These are phyloP conservation scores for Sterna hirundo DNA, from an alignment of 2,113 vertebrate species.

Conservation along the genomic window DNA sequence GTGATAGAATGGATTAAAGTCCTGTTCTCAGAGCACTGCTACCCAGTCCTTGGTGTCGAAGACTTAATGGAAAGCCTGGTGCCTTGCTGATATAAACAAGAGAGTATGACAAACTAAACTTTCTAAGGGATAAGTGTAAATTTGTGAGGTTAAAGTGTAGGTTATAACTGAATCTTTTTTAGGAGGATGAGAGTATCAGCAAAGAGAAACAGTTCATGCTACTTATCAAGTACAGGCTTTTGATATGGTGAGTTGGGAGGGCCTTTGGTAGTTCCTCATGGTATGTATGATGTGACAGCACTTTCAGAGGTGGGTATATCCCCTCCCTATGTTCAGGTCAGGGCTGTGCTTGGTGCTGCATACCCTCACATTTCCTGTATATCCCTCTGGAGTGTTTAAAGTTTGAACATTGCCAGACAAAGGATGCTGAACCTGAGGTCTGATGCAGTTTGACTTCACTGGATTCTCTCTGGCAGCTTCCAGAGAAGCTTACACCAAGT, in stretches of 20 bases:
- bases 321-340: neutral
- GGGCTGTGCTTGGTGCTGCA: neutral
- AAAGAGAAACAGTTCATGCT: neutral
- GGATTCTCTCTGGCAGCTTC: no score
- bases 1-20: neutral
- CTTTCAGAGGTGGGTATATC: neutral
- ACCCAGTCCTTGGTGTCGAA: neutral
- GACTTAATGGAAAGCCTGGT: neutral
- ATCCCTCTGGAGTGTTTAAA: neutral
- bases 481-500: neutral
- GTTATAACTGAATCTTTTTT: neutral
- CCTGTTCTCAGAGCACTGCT: neutral
- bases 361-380: neutral
- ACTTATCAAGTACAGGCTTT: neutral
- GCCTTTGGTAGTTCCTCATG: neutral
- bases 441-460: neutral
- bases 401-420: neutral
- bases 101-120: neutral
- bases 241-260: neutral
- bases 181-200: neutral
- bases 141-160: neutral
- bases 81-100: neutral
- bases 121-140: neutral
- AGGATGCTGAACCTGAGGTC: neutral
- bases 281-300: neutral